Conservation (phyloP, 2,797 vertebrate genomes). For the Sebastes diaconus region DNA sequence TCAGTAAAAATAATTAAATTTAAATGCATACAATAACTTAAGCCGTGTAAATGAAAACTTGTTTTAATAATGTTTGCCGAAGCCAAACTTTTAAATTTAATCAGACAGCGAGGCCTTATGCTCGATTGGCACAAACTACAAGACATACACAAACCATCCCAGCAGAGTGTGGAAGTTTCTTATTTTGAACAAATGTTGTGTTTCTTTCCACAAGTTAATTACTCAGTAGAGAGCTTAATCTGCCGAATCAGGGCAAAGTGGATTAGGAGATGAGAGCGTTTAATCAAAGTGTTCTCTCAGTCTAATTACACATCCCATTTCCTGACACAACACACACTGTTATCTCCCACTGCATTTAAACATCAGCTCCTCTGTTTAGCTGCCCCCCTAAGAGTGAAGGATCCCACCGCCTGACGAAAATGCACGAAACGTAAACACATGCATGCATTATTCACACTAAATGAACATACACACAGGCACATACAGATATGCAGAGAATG, state of each 20-base stretch:
- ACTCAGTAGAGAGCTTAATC: slow-evolving; percentile 79
- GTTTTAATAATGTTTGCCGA: slow-evolving; percentile 17
- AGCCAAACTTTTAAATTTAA: slow-evolving; percentile 25
- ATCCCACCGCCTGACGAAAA: slow-evolving; percentile 28
- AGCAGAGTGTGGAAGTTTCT: slow-evolving; percentile 58
- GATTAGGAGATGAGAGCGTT: slow-evolving; percentile 83
- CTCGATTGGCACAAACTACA: slow-evolving; percentile 35
- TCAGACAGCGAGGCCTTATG: slow-evolving; percentile 5
- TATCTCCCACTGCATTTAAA: slow-evolving; percentile 66
- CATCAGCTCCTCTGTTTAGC: slow-evolving; percentile 47
- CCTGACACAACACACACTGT: slow-evolving; percentile 67
- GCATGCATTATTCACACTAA: not conserved
- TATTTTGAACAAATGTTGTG: slow-evolving; percentile 71
- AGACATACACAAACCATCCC: slow-evolving; percentile 19
- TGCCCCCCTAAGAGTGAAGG: slow-evolving; percentile 30
- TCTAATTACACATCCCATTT: slow-evolving; percentile 82
- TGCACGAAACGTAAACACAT: slow-evolving; percentile 10
- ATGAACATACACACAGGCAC: not conserved
- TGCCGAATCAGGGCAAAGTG: slow-evolving; percentile 82
- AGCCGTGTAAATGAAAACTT: not conserved
- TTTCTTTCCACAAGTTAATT: slow-evolving; percentile 71
- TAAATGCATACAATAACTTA: slow-evolving; percentile 1
- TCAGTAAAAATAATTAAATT: slow-evolving; percentile 4
- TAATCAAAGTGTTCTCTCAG: slow-evolving; percentile 79
- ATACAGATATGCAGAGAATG: not conserved